Evolutionary conservation across 2,888 invertebrate species (phyloP), one percentile per base, ranked within the genome.

Genomic region (Lasioglossum malachurum): DNA sequence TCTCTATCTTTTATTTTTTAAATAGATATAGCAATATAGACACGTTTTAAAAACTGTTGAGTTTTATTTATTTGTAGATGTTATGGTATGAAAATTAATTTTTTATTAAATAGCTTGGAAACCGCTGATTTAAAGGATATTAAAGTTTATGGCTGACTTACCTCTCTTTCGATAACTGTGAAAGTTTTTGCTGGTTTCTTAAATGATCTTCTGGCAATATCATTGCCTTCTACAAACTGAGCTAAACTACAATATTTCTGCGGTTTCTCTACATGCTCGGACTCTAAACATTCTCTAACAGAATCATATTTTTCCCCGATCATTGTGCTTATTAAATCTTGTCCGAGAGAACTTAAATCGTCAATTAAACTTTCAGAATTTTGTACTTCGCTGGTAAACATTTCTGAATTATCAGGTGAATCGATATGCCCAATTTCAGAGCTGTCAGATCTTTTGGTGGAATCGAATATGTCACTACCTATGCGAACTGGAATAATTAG

Each of bases 211-310:
- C 75, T 85, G 5, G 87, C 91, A 86, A 98, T 98, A 94, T 98
- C 98, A 94, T 97, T 98, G 35, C 98, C 98, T 95, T 98, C 98
- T 84, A 97, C 97, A 93, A 98, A 98, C 90, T 98, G 97, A 1
- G 98, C 98, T 92, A 98, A 95, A 93, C 98, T 98, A 94, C 98
- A 98, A 93, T 97, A 97, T 89, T 97, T 97, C 73, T 96, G 96
- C 80, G 97, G 97, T 91, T 97, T 95, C 73, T 96, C 96, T 38
- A 95, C 84, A 10, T 95, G 95, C 83, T 96, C 96, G 35, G 95
- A 93, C 89, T 96, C 96, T 49, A 97, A 95, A 94, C 97, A 97
- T 72, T 96, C 95, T 94, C 96, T 96, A 16, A 96, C 95, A 74
- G 97, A 97, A 92, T 96, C 96, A 87, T 96, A 96, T 86, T 96